Conservation (phyloP, 2,113 vertebrate genomes). For the Oplegnathus fasciatus region DNA sequence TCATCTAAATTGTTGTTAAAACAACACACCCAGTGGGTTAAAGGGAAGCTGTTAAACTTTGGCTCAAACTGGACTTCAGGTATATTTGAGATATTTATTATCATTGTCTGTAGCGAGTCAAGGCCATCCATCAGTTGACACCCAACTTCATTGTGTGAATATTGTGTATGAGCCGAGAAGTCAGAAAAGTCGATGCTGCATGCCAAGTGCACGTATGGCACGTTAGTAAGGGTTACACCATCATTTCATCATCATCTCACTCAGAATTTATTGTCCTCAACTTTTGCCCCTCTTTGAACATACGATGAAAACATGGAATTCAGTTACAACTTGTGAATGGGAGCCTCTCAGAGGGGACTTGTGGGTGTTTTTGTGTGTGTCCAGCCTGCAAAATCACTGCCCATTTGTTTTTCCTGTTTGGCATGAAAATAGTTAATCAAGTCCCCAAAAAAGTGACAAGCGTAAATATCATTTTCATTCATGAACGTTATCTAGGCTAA, state of each 20-base stretch:
- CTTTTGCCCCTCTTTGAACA: constrained; percentile 82
- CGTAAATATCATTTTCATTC: constrained; percentile 26
- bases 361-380: constrained; percentile 54
- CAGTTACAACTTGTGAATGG: constrained; percentile 75
- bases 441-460: constrained; percentile 26
- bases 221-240: constrained; percentile 87
- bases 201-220: constrained; percentile 86
- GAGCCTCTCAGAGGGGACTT: constrained; percentile 64
- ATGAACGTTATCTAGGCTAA: constrained; percentile 14
- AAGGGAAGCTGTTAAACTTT: neutral
- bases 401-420: constrained; percentile 54
- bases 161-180: constrained; percentile 67
- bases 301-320: constrained; percentile 79
- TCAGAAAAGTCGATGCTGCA: constrained; percentile 80
- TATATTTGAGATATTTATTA: constrained; percentile 16
- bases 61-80: constrained; percentile 9
- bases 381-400: constrained; percentile 47
- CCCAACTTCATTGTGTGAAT: constrained; percentile 60
- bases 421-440: constrained; percentile 48
- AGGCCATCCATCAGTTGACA: constrained; percentile 26
- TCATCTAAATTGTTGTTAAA: constrained; percentile 14
- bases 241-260: constrained; percentile 87
- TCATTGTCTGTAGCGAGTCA: neutral
- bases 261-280: constrained; percentile 87
- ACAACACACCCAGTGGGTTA: neutral